phyloP scores from a whole-genome alignment of 2,888 invertebrate genomes.

The Spodoptera picta region DNA sequence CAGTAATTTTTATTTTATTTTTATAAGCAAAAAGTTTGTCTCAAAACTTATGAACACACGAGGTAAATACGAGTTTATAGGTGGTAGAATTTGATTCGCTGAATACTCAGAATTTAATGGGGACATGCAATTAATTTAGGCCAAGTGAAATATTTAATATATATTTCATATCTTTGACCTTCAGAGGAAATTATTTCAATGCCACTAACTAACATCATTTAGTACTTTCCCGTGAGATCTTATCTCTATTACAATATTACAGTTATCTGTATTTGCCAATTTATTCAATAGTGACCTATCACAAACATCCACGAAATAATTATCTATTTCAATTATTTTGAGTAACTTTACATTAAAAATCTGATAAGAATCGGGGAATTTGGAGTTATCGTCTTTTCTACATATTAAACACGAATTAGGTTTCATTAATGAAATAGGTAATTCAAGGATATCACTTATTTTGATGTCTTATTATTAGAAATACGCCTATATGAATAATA shows the following conservation, averaged over 20 bases:
- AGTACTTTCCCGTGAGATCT: conserved; percentile 37
- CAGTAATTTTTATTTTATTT: too few species aligned
- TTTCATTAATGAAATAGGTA: too few species aligned
- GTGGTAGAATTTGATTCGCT: too few species aligned
- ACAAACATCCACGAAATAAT: conserved; percentile 19
- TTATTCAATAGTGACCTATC: conserved; percentile 35
- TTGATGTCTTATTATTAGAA: too few species aligned
- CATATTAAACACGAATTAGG: too few species aligned
- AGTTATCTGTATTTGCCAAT: conserved; percentile 8
- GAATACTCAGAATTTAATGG: too few species aligned
- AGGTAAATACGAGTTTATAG: too few species aligned
- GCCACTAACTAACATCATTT: background rate
- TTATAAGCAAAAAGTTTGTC: too few species aligned
- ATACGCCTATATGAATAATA: too few species aligned
- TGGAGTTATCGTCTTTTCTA: background rate
- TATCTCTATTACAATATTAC: conserved; percentile 9
- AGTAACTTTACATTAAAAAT: background rate
- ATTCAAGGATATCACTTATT: too few species aligned
- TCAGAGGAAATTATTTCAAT: conserved; percentile 9
- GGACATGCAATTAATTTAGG: too few species aligned
- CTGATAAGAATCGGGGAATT: background rate
- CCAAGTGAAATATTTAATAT: background rate
- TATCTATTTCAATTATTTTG: background rate
- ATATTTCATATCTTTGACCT: background rate
- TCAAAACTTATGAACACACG: too few species aligned